Percentiles rank a stretch among this genome's conserved stretches.
Conservation (phyloP, 2,113 vertebrate genomes). For the Channa argus region DNA sequence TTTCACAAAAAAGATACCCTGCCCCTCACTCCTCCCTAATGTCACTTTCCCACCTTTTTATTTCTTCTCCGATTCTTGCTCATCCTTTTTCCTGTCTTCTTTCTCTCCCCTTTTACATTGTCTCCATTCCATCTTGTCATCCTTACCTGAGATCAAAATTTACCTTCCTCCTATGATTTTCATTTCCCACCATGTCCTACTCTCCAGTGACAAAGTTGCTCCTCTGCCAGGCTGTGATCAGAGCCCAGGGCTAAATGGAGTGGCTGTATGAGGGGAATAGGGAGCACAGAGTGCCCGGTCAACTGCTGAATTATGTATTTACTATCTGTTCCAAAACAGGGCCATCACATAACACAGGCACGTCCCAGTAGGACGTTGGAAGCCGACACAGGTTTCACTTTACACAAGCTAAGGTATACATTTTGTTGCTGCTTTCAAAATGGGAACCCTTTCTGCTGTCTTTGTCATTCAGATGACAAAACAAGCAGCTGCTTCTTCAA, state of each 20-base stretch:
- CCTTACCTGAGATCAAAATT: constrained; percentile 32
- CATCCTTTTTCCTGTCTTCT: constrained; percentile 1
- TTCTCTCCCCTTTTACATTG: background rate
- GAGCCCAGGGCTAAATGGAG: constrained; percentile 74
- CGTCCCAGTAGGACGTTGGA: constrained; percentile 48
- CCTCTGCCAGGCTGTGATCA: constrained; percentile 65
- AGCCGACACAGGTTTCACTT: constrained; percentile 70
- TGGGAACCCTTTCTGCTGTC: constrained; percentile 73
- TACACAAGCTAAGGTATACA: constrained; percentile 77
- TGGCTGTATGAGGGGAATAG: constrained; percentile 54
- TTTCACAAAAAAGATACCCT: constrained; percentile 87
- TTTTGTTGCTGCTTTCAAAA: constrained; percentile 74
- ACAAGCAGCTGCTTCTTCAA: constrained; percentile 98
- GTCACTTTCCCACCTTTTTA: constrained; percentile 48
- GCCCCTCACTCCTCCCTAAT: constrained; percentile 83
- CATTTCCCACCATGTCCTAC: constrained; percentile 35
- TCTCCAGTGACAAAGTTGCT: constrained; percentile 63
- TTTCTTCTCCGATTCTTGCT: constrained; percentile 18
- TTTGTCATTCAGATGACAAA: constrained; percentile 86
- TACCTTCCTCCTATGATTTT: constrained; percentile 45
- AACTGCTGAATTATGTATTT: constrained; percentile 76
- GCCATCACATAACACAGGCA: constrained; percentile 65
- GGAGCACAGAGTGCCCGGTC: constrained; percentile 54
- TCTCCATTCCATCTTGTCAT: background rate
- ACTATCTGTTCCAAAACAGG: constrained; percentile 75